A percentile compares a stretch with the other conserved stretches of the same genome.
phyloP scores from a whole-genome alignment of 2,888 invertebrate species.

The Microplitis deprimator region DNA sequence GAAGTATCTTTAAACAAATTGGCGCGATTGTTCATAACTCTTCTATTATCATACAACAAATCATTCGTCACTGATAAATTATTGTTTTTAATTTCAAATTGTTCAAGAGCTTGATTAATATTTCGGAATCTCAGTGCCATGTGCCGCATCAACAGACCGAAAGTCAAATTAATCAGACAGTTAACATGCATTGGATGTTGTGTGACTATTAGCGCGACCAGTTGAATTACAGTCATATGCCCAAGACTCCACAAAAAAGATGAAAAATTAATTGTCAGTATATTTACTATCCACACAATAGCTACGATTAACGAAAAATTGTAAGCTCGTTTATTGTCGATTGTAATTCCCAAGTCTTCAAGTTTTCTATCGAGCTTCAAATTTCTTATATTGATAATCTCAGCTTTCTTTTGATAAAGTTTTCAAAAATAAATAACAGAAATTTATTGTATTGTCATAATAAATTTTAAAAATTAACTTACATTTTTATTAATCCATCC shows the following conservation, averaged over 20 bases:
- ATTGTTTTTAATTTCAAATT: neutral
- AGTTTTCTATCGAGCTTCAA: neutral
- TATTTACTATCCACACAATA: neutral
- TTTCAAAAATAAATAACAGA: too few species aligned
- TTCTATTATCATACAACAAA: neutral
- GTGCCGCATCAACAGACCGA: slow-evolving; percentile 12
- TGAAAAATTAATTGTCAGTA: slow-evolving; percentile 14
- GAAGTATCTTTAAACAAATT: neutral
- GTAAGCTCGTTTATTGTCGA: neutral
- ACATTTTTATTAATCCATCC: neutral
- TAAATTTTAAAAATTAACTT: neutral
- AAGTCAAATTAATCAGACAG: slow-evolving; percentile 21
- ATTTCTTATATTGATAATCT: neutral
- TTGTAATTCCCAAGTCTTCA: neutral
- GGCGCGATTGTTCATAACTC: neutral
- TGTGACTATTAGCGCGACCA: neutral
- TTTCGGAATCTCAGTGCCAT: slow-evolving; percentile 28
- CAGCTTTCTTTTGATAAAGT: neutral
- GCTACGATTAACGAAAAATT: neutral
- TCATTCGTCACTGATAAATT: neutral
- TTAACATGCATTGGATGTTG: slow-evolving; percentile 36
- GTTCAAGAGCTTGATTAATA: slow-evolving; percentile 21
- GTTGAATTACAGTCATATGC: neutral
- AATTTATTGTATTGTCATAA: neutral
- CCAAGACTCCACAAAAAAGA: neutral